Percentiles rank a stretch among this genome's conserved stretches.
These are phyloP conservation scores for Centroberyx gerrardi DNA, from an alignment of 2,797 vertebrate genomes.

Conservation along the genomic window DNA sequence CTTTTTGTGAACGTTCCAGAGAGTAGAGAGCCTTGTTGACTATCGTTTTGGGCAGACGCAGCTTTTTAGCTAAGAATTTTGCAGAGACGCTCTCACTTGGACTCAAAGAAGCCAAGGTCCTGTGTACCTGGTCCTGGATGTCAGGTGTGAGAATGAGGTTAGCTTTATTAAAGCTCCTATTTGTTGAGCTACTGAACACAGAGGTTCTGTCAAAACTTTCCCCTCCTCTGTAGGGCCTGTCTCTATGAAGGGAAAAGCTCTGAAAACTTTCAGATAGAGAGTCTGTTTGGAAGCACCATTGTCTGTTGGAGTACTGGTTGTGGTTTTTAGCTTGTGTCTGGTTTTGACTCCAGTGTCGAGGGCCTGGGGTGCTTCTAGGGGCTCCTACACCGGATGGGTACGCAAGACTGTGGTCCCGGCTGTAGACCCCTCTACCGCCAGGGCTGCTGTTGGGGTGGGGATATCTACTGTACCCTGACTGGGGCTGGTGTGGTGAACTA, in stretches of 20 bases:
- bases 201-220: conserved; percentile 20
- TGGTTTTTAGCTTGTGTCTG: conserved; percentile 48
- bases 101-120: conserved; percentile 78
- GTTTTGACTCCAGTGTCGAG: conserved; percentile 53
- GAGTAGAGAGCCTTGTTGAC: conserved; percentile 90
- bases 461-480: conserved; percentile 65
- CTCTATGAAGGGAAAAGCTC: conserved; percentile 66
- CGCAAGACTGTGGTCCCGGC: conserved; percentile 50
- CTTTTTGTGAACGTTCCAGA: conserved; percentile 78
- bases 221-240: not conserved
- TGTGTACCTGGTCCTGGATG: conserved; percentile 78
- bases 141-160: conserved; percentile 67
- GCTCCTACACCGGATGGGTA: conserved; percentile 36
- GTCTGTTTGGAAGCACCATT: conserved; percentile 47
- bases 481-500: conserved; percentile 38
- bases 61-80: conserved; percentile 78
- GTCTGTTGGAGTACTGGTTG: conserved; percentile 51
- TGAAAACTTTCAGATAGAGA: conserved; percentile 68
- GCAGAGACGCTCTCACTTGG: conserved; percentile 80
- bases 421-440: conserved; percentile 60
- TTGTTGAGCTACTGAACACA: conserved; percentile 1
- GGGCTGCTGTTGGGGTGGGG: conserved; percentile 52
- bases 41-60: conserved; percentile 86
- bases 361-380: conserved; percentile 19
- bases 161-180: conserved; percentile 15